These are phyloP conservation scores for Epinephelus moara DNA, from an alignment of 2,113 vertebrate species.

Conservation along the genomic window DNA sequence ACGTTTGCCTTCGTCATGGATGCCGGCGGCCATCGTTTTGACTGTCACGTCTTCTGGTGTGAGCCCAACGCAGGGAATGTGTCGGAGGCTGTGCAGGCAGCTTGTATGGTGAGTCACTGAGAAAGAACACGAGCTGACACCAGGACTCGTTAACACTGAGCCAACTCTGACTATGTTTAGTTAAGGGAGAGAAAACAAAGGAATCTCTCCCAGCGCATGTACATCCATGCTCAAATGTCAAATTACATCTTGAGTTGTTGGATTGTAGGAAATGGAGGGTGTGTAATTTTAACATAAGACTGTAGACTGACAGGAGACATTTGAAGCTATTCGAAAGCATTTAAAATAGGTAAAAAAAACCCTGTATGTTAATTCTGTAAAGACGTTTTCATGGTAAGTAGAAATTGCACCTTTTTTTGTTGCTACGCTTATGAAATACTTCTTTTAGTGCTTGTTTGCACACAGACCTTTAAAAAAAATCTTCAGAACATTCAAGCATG, in stretches of 20 bases:
- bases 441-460: not conserved
- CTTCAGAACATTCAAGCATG: not conserved
- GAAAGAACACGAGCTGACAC: not conserved
- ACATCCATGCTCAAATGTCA: not conserved
- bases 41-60: constrained; percentile 98
- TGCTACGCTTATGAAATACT: not conserved
- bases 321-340: not conserved
- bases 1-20: constrained; percentile 99
- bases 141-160: not conserved
- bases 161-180: not conserved
- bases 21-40: constrained; percentile 93
- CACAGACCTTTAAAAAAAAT: not conserved
- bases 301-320: not conserved
- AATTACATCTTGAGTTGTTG: not conserved
- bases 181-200: not conserved
- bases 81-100: constrained; percentile 97
- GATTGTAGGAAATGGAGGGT: not conserved
- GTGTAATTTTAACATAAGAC: not conserved
- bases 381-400: not conserved
- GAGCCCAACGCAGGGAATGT: constrained; percentile 95
- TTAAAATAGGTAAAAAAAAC: not conserved
- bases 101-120: constrained; percentile 93
- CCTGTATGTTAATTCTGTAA: not conserved
- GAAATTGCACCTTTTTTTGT: not conserved
- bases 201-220: not conserved